Evolutionary conservation across 2,888 invertebrate genomes (phyloP).

Genomic region (Endotricha flammealis): DNA sequence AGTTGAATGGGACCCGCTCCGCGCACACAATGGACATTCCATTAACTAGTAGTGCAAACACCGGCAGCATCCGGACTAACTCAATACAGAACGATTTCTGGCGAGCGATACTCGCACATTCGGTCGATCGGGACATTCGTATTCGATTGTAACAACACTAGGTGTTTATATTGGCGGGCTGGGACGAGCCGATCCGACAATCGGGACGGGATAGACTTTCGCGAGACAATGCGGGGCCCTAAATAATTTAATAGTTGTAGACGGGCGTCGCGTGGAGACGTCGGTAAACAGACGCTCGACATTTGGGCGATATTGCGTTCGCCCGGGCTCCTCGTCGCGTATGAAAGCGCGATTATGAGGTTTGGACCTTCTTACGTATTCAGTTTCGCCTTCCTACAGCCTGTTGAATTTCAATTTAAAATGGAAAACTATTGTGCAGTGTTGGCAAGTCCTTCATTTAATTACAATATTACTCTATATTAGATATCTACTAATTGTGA

Average conservation of each 20-base stretch:
- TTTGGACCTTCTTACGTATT: slow-evolving; percentile 4
- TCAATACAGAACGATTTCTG: slow-evolving; percentile 62
- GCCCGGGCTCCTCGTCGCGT: neutral
- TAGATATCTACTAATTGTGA: no score
- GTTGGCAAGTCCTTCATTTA: no score
- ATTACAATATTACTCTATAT: neutral
- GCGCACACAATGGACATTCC: slow-evolving; percentile 69
- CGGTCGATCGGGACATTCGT: slow-evolving; percentile 36
- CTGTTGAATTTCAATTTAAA: neutral
- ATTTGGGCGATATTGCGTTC: slow-evolving; percentile 10
- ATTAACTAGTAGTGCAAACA: slow-evolving; percentile 72
- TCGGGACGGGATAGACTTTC: slow-evolving; percentile 45
- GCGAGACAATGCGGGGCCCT: slow-evolving; percentile 69
- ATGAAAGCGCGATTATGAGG: slow-evolving; percentile 1
- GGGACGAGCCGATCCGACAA: slow-evolving; percentile 33
- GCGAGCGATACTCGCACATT: slow-evolving; percentile 55
- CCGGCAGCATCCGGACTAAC: slow-evolving; percentile 58
- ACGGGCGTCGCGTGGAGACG: slow-evolving; percentile 44
- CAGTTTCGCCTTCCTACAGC: neutral
- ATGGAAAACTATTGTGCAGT: no score
- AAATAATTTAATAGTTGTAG: slow-evolving; percentile 72
- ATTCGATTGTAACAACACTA: slow-evolving; percentile 58
- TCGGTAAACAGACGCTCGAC: slow-evolving; percentile 48
- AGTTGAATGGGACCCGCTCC: slow-evolving; percentile 62
- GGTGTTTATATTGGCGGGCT: slow-evolving; percentile 64